Percentiles rank a stretch among this genome's conserved stretches.
These are phyloP conservation scores for Odontocolon sp. DNA, from an alignment of 2,888 invertebrate genomes.

Conservation along the genomic window DNA sequence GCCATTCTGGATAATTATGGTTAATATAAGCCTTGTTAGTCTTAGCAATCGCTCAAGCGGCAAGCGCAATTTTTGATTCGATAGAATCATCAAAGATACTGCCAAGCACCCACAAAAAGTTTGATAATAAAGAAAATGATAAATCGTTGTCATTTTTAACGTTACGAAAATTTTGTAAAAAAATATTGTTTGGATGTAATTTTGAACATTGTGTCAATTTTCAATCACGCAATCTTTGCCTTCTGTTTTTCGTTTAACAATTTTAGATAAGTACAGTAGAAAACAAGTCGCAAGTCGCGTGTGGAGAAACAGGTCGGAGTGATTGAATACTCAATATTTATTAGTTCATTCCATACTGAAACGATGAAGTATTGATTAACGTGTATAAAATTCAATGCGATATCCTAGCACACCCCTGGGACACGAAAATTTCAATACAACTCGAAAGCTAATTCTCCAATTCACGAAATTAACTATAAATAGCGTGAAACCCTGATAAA, in stretches of 20 bases:
- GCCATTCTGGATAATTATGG: constrained; percentile 71
- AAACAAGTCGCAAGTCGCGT: constrained; percentile 1
- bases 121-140: no score
- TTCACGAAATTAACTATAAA: constrained; percentile 20
- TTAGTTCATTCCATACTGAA: constrained; percentile 40
- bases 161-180: constrained; percentile 34
- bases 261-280: no score
- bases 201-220: no score
- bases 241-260: background rate
- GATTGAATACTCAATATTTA: constrained; percentile 56
- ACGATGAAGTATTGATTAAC: constrained; percentile 53
- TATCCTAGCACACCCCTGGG: constrained; percentile 20
- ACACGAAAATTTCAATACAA: constrained; percentile 40
- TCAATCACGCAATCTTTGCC: constrained; percentile 1
- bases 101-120: constrained; percentile 4
- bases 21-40: constrained; percentile 62
- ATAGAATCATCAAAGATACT: constrained; percentile 18
- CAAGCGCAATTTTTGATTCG: constrained; percentile 69
- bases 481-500: background rate
- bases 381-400: constrained; percentile 36
- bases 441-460: constrained; percentile 36
- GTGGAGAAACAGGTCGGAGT: constrained; percentile 29
- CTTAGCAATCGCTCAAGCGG: constrained; percentile 75
- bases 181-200: no score
- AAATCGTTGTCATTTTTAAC: background rate